Percentiles rank a stretch among this genome's conserved stretches.
phyloP scores from a whole-genome alignment of 2,797 vertebrate species.

The Alosa sapidissima region DNA sequence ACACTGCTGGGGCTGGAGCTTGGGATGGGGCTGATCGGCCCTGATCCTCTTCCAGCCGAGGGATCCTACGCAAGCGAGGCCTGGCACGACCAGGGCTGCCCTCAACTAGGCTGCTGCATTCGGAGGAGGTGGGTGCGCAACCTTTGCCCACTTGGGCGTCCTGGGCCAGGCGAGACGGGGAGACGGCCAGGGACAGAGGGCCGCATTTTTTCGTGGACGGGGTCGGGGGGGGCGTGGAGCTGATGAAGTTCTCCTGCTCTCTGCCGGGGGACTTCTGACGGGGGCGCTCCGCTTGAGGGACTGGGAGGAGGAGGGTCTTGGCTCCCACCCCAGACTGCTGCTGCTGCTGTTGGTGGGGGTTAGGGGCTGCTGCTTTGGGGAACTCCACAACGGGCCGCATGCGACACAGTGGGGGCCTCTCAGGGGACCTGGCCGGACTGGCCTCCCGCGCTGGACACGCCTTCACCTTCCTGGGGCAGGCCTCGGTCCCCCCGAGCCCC shows the following conservation, averaged over 20 bases:
- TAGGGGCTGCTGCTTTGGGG: slow-evolving; percentile 36
- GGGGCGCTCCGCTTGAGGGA: slow-evolving; percentile 39
- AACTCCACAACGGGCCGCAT: slow-evolving; percentile 11
- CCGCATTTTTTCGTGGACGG: slow-evolving; percentile 47
- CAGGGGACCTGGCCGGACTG: slow-evolving; percentile 34
- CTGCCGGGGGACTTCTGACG: slow-evolving; percentile 35
- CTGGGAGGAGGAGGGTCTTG: slow-evolving; percentile 44
- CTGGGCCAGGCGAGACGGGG: neutral
- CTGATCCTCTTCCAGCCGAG: slow-evolving; percentile 67
- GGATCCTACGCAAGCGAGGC: slow-evolving; percentile 56
- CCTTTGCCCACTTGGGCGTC: neutral
- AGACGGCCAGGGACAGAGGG: slow-evolving; percentile 44
- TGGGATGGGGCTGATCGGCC: slow-evolving; percentile 55
- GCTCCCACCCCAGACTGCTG: neutral
- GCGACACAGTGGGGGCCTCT: slow-evolving; percentile 29
- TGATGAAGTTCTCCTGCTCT: slow-evolving; percentile 44
- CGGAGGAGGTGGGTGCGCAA: neutral
- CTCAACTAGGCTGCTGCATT: slow-evolving; percentile 44
- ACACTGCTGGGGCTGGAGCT: slow-evolving; percentile 26
- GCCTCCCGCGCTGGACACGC: slow-evolving; percentile 35
- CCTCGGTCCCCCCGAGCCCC: slow-evolving; percentile 41
- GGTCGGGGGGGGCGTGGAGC: slow-evolving; percentile 26
- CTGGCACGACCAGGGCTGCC: slow-evolving; percentile 53
- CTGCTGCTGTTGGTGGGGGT: slow-evolving; percentile 41
- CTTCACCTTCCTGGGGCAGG: slow-evolving; percentile 46